Percentiles rank a stretch among this genome's conserved stretches.
Conservation (phyloP, 2,113 vertebrate genomes). For the Peromyscus leucopus region DNA sequence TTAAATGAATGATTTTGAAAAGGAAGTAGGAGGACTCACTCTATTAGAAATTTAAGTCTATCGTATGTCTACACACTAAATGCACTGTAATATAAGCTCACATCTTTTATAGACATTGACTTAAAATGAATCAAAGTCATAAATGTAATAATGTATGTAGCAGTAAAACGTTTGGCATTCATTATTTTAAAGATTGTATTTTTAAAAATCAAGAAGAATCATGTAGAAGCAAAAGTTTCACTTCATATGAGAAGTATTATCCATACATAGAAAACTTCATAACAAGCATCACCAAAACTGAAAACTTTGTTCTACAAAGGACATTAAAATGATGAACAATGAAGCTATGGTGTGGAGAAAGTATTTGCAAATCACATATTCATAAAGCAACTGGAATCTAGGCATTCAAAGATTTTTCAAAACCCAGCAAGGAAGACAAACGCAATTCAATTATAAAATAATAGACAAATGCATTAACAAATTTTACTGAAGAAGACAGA, state of each 20-base stretch:
- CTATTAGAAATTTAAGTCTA: background rate
- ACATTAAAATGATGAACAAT: background rate
- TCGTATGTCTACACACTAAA: background rate
- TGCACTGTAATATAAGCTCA: background rate
- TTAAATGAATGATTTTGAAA: background rate
- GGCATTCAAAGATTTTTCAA: background rate
- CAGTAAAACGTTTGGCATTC: background rate
- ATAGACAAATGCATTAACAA: background rate
- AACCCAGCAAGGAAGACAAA: background rate
- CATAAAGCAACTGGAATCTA: background rate
- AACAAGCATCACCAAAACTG: background rate
- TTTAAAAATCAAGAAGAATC: background rate
- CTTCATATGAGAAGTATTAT: background rate
- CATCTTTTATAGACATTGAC: background rate
- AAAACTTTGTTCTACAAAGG: background rate
- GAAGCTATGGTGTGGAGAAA: background rate
- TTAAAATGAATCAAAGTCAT: background rate
- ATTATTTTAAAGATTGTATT: background rate
- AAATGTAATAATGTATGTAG: background rate
- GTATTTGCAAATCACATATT: background rate
- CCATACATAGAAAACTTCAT: background rate
- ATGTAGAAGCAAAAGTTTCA: background rate
- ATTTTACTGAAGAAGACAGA: background rate
- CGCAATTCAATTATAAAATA: background rate
- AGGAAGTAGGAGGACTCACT: background rate